Conservation (phyloP, 2,888 invertebrate genomes). For the Phaedon cochleariae region DNA sequence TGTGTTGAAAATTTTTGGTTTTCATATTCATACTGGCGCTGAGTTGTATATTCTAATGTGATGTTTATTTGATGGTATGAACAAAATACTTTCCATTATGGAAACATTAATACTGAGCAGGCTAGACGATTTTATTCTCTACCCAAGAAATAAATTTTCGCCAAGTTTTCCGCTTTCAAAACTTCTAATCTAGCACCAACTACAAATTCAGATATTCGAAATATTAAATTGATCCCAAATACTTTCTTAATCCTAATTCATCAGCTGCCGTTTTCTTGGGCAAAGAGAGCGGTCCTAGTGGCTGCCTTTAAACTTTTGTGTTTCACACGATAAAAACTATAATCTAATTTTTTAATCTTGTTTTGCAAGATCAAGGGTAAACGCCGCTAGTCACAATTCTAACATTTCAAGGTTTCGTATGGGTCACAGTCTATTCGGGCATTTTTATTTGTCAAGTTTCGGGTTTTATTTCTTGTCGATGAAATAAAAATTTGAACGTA, state of each 20-base stretch:
- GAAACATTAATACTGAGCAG: slow-evolving; percentile 36
- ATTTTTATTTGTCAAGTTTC: slow-evolving; percentile 40
- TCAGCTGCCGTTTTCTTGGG: not conserved
- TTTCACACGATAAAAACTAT: slow-evolving; percentile 55
- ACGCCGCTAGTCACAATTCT: slow-evolving; percentile 64
- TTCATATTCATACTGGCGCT: not conserved
- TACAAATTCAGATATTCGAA: not conserved
- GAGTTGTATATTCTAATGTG: slow-evolving; percentile 35
- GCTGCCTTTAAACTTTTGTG: slow-evolving; percentile 42
- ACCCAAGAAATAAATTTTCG: not conserved
- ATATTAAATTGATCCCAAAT: not conserved
- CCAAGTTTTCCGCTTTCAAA: not conserved
- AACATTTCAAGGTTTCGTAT: slow-evolving; percentile 47
- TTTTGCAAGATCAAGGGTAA: slow-evolving; percentile 53
- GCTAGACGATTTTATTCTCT: slow-evolving; percentile 10
- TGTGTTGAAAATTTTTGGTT: not conserved
- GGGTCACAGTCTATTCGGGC: slow-evolving; percentile 43
- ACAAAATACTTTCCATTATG: slow-evolving; percentile 37
- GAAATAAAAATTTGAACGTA: slow-evolving; percentile 1
- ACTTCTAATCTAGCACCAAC: not conserved
- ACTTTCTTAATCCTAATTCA: not conserved
- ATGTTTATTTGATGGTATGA: slow-evolving; percentile 40
- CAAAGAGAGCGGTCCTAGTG: slow-evolving; percentile 11
- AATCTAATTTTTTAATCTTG: slow-evolving; percentile 54
- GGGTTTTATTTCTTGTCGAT: slow-evolving; percentile 13